Base-by-base conservation (phyloP, 2,797 vertebrate genomes). In the Enteromius afrohamiltoni region DNA sequence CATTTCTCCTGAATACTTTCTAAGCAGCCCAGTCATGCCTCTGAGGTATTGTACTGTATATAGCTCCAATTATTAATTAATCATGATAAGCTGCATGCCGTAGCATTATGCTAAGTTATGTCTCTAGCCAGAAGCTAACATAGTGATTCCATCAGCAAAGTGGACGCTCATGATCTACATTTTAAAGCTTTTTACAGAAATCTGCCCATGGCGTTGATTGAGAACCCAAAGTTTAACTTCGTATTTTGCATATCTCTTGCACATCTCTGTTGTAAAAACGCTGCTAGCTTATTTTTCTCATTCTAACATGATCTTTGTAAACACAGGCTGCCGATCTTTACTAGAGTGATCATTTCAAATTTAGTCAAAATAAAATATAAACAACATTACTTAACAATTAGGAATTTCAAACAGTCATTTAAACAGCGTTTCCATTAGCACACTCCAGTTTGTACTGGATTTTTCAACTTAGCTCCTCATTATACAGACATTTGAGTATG, bases 61-160 rank as follows among this genome's bases (percentile, higher is more conserved):
- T 58, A 85, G 58, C 62, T 34, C 78, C 16, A 45, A 40, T 70
- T 76, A 62, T 69, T 60, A 80, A 80, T 69, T 85, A 69, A 81
- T 85, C 21, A 81, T 6, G 10, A 53, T 58, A 69, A 69, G 42
- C 47, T 85, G 49, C 26, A 2, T 75, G 78, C 51, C 49, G 14
- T 68, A 74, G 34, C 47, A 23, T 42, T 51, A 31, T 68, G 62
- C 26, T 74, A 73, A 79, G 60, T 76, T 62, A 21, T 29, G 34
- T 73, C 62, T 60, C 70, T 79, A 68, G 60, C 45, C 34, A 58
- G 45, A 75, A 68, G 77, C 60, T 75, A 70, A 62, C n/a, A 69
- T 58, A 55, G 74, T 49, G 29, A 23, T 62, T 75, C 21, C 42
- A 82, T 64, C 80, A 62, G 68, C 58, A 64, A 74, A 82, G 55